phyloP scores from a whole-genome alignment of 1,140 invertebrate genomes.

The Cryptotermes secundus region DNA sequence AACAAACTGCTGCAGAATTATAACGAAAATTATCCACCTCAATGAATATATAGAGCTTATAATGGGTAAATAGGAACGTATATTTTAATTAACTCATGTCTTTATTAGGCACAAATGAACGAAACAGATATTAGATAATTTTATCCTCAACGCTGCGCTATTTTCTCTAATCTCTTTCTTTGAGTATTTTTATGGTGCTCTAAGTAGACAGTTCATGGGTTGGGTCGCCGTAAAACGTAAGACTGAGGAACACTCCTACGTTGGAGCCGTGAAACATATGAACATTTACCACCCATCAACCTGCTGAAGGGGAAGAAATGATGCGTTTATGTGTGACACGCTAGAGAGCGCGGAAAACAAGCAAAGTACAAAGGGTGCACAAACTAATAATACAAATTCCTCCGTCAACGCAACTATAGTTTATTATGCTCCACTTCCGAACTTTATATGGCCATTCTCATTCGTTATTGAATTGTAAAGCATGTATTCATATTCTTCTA shows the following conservation, averaged over 20 bases:
- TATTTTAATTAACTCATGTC: no score
- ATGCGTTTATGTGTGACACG: not conserved
- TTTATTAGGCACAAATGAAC: no score
- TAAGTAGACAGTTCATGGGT: not conserved
- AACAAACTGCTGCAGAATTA: no score
- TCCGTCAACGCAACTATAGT: no score
- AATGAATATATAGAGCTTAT: no score
- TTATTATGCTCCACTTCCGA: no score
- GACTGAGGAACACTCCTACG: not conserved
- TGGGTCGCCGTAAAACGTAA: not conserved
- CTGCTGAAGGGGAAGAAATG: not conserved
- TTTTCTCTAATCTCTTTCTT: not conserved
- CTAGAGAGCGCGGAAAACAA: not conserved
- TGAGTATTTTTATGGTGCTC: not conserved
- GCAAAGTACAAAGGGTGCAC: not conserved
- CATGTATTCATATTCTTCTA: no score
- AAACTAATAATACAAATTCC: no score
- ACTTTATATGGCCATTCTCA: no score
- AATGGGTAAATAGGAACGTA: no score
- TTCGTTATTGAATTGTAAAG: no score
- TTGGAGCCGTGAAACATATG: not conserved
- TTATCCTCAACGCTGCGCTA: not conserved
- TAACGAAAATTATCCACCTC: no score
- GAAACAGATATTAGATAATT: not conserved
- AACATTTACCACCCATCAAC: conserved; percentile 10